phyloP scores from a whole-genome alignment of 2,797 vertebrate species.

The Carcharodon carcharias region DNA sequence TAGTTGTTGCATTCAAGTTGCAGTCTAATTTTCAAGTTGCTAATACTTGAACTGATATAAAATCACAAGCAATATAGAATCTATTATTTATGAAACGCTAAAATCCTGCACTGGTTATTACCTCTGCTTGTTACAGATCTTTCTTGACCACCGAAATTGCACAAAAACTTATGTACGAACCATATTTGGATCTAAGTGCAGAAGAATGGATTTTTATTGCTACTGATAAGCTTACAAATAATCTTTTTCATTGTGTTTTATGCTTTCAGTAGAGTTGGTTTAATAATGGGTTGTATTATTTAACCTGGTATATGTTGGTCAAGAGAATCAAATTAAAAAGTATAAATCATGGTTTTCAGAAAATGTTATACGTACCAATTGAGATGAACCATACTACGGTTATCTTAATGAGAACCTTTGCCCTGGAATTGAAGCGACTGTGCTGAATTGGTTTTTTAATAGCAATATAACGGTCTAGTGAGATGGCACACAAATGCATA shows the following conservation, averaged over 20 bases:
- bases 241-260: neutral
- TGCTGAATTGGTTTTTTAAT: constrained; percentile 98
- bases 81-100: neutral
- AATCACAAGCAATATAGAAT: neutral
- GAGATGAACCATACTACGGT: constrained; percentile 93
- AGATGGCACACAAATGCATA: constrained; percentile 97
- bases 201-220: neutral
- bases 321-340: neutral
- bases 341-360: neutral
- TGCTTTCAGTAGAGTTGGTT: neutral
- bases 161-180: neutral
- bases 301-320: neutral
- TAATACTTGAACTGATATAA: neutral
- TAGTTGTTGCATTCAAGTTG: neutral
- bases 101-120: neutral
- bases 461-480: constrained; percentile 90
- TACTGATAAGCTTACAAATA: neutral
- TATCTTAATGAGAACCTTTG: constrained; percentile 86
- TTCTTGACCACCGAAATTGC: neutral
- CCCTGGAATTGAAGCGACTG: constrained; percentile 88
- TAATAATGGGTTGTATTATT: neutral
- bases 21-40: neutral
- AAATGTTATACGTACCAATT: constrained; percentile 67
- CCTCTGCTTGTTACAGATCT: neutral
- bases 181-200: neutral